Conservation (phyloP, 2,113 vertebrate species). For the Mustela lutreola region DNA sequence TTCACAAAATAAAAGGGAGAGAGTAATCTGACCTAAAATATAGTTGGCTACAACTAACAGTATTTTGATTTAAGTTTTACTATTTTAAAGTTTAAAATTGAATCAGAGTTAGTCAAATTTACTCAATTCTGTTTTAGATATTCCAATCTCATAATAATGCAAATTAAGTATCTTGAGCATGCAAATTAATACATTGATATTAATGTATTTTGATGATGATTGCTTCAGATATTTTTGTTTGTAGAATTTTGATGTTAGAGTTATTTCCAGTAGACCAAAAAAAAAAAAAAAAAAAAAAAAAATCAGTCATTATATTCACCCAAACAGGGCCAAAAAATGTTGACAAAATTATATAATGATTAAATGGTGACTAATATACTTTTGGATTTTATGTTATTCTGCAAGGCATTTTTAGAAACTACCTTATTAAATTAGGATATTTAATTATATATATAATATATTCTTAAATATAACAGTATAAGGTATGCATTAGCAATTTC, state of each 20-base stretch:
- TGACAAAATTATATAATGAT: conserved; percentile 13
- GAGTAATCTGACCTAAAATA: neutral
- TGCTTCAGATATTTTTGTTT: neutral
- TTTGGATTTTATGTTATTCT: neutral
- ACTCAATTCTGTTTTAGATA: neutral
- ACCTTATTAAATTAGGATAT: neutral
- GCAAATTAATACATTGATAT: neutral
- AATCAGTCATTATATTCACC: neutral
- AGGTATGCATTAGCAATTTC: neutral
- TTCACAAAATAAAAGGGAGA: neutral
- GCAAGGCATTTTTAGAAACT: neutral
- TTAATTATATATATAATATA: neutral
- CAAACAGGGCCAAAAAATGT: neutral
- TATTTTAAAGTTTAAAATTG: neutral
- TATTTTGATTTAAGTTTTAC: neutral
- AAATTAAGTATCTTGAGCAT: neutral
- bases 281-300: neutral
- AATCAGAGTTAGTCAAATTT: neutral
- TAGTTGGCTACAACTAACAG: neutral
- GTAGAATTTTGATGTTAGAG: neutral
- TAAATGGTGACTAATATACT: conserved; percentile 16
- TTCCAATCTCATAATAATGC: neutral
- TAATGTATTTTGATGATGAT: neutral
- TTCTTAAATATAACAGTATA: neutral
- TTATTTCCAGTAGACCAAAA: neutral